A percentile compares a stretch with the other conserved stretches of the same genome.
phyloP scores from a whole-genome alignment of 2,797 vertebrate species.

The Microctenopoma steveboyesi region DNA sequence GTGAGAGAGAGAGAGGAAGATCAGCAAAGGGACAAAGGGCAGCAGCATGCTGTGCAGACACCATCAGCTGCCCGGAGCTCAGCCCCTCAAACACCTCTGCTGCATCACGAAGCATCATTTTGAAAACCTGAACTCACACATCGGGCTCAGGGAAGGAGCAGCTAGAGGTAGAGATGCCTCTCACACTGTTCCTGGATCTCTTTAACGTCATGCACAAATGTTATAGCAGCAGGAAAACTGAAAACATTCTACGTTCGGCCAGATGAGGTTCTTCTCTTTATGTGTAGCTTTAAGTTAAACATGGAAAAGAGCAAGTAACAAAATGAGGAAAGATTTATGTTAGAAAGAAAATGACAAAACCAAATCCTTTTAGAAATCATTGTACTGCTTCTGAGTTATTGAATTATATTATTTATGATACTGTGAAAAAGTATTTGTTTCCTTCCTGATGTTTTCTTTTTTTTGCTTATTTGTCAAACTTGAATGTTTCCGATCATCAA shows the following conservation, averaged over 20 bases:
- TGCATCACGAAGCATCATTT: not conserved
- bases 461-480: too few species aligned
- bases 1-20: not conserved
- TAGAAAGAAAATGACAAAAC: not conserved
- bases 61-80: conserved; percentile 38
- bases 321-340: not conserved
- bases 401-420: too few species aligned
- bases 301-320: too few species aligned
- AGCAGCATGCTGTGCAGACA: conserved; percentile 61
- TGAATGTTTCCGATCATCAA: too few species aligned
- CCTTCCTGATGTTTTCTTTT: too few species aligned
- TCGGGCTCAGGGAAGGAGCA: conserved; percentile 8
- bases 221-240: not conserved
- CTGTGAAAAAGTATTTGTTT: too few species aligned
- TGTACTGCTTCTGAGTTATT: too few species aligned
- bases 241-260: not conserved
- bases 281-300: not conserved
- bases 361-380: not conserved
- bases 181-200: too few species aligned
- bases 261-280: not conserved
- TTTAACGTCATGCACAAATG: not conserved
- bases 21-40: conserved; percentile 9
- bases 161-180: not conserved
- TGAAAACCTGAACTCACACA: conserved; percentile 5
- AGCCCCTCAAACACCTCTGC: conserved; percentile 5